Conservation (phyloP, 2,797 vertebrate species). For the Nothura maculosa region DNA sequence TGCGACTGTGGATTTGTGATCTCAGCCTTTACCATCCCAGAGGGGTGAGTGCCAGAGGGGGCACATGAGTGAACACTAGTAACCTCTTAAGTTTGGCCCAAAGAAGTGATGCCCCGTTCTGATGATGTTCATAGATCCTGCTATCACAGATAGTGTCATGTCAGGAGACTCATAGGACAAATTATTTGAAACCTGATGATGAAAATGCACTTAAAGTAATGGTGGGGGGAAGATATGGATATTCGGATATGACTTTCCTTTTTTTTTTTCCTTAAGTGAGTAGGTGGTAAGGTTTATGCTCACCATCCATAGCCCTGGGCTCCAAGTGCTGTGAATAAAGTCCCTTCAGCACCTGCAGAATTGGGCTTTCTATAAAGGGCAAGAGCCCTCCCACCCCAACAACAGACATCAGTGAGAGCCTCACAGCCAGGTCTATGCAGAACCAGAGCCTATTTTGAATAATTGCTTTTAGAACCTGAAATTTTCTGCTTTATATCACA, state of each 20-base stretch:
- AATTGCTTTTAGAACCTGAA: neutral
- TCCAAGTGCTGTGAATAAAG: neutral
- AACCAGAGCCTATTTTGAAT: neutral
- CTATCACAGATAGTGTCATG: neutral
- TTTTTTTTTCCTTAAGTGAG: neutral
- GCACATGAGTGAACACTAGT: neutral
- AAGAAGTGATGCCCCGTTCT: neutral
- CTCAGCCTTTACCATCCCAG: neutral
- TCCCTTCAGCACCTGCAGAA: neutral
- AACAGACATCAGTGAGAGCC: fast-evolving
- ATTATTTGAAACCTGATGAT: neutral
- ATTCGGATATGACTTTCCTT: neutral
- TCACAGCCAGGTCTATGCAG: neutral
- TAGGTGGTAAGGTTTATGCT: neutral
- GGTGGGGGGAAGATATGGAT: neutral
- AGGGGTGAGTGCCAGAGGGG: too few relatives aligned
- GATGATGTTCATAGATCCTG: neutral
- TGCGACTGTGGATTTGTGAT: neutral
- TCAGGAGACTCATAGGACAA: neutral
- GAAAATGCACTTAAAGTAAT: neutral
- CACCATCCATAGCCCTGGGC: neutral
- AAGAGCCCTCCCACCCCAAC: fast-evolving
- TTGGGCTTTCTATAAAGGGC: neutral
- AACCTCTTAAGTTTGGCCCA: neutral
- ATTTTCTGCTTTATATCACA: neutral